phyloP scores from a whole-genome alignment of 2,797 vertebrate genomes.

The Hydrocynus forskahlii region DNA sequence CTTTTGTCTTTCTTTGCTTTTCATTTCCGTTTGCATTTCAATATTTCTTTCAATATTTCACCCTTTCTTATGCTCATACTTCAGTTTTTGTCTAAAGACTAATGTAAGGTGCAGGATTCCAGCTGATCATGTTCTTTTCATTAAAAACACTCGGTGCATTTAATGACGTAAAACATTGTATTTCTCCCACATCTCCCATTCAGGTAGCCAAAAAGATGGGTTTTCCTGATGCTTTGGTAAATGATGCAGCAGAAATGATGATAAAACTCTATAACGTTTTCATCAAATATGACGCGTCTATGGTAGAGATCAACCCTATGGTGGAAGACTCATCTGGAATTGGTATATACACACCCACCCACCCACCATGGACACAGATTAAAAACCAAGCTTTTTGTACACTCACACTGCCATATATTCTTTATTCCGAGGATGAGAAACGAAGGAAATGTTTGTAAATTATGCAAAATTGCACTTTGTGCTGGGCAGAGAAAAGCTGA shows the following conservation, averaged over 20 bases:
- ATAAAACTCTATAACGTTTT: constrained; percentile 94
- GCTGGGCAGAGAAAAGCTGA: neutral
- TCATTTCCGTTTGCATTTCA: neutral
- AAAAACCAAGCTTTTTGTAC: neutral
- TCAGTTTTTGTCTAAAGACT: neutral
- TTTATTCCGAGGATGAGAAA: neutral
- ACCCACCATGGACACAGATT: neutral
- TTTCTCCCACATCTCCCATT: no score
- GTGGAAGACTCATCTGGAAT: constrained; percentile 95
- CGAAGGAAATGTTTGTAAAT: neutral
- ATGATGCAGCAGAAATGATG: constrained; percentile 95
- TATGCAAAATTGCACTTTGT: neutral
- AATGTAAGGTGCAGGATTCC: neutral
- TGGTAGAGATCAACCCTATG: constrained; percentile 99
- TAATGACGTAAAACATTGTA: neutral
- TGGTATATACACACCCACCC: constrained; percentile 72
- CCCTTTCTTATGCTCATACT: neutral
- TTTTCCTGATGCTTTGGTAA: constrained; percentile 86
- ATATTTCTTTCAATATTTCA: neutral
- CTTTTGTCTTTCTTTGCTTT: neutral
- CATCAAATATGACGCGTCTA: constrained; percentile 95
- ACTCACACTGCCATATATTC: neutral
- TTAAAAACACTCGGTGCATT: neutral
- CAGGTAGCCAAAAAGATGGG: constrained; percentile 96
- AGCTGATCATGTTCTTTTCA: neutral